Conservation (phyloP, 1,140 invertebrate species). For the Aricia agestis region DNA sequence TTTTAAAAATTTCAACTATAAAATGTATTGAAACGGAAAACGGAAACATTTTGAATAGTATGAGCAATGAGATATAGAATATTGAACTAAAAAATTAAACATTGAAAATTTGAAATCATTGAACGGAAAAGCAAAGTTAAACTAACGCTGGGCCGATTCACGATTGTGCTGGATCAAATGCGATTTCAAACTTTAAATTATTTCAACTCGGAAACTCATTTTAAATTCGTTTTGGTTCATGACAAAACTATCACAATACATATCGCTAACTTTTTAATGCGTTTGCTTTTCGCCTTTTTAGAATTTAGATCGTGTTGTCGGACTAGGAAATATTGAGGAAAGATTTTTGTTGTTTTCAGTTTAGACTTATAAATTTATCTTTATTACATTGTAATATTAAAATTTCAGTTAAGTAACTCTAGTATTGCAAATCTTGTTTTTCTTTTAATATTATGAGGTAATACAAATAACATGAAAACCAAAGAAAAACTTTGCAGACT, state of each 20-base stretch:
- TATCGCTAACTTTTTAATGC: neutral
- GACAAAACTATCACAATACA: constrained; percentile 6
- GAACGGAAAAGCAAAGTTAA: neutral
- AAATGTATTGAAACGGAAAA: no score
- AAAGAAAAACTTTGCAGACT: no score
- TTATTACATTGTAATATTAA: no score
- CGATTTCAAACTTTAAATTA: constrained; percentile 4
- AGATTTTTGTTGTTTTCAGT: neutral
- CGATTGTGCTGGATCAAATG: constrained; percentile 3
- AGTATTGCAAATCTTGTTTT: no score
- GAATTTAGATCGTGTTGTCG: neutral
- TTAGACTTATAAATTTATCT: no score
- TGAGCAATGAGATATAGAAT: no score
- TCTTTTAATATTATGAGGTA: no score
- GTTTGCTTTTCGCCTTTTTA: neutral
- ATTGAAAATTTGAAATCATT: neutral
- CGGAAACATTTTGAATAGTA: no score
- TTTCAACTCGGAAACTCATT: constrained; percentile 11
- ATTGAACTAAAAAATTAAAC: neutral
- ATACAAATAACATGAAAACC: no score
- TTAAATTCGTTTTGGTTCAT: constrained; percentile 2
- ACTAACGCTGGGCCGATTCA: neutral
- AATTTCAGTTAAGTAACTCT: no score
- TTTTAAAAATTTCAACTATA: no score
- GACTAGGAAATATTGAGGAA: neutral